Conservation (phyloP, 2,113 vertebrate genomes). For the Anthoscopus minutus region DNA sequence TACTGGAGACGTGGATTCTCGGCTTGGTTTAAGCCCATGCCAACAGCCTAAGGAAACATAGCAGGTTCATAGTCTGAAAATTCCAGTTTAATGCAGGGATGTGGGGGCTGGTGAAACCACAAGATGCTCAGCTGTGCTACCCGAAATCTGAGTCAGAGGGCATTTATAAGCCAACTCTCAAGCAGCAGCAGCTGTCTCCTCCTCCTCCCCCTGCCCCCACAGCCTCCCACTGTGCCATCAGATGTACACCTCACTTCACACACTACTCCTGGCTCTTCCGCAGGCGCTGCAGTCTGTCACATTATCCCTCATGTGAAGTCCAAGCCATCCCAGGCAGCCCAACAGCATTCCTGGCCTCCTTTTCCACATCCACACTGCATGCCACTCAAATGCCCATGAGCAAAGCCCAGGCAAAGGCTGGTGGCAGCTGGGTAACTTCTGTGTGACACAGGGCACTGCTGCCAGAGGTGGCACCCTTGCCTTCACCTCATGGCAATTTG, state of each 20-base stretch:
- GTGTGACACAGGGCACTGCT: accelerated
- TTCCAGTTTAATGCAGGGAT: slow-evolving; percentile 23
- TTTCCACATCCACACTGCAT: background rate
- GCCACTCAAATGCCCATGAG: accelerated
- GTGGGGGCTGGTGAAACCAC: slow-evolving; percentile 44
- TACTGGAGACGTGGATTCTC: background rate
- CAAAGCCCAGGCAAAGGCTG: background rate
- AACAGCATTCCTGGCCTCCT: background rate
- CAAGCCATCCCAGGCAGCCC: background rate
- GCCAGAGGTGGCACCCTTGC: background rate
- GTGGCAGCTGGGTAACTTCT: background rate
- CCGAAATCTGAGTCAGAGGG: slow-evolving; percentile 49
- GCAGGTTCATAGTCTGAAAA: slow-evolving; percentile 55
- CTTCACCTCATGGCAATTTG: accelerated
- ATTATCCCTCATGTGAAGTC: background rate
- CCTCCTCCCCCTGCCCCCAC: slow-evolving; percentile 33
- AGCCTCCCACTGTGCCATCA: slow-evolving; percentile 47
- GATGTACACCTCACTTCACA: background rate
- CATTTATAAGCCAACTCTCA: slow-evolving; percentile 44
- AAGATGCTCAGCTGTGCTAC: slow-evolving; percentile 46
- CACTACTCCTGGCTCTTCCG: background rate
- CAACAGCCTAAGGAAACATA: slow-evolving; percentile 42
- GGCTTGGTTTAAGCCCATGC: background rate
- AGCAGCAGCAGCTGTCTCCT: slow-evolving; percentile 40
- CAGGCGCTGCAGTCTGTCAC: slow-evolving; percentile 15